phyloP scores from a whole-genome alignment of 1,140 invertebrate species.

The Physella acuta region DNA sequence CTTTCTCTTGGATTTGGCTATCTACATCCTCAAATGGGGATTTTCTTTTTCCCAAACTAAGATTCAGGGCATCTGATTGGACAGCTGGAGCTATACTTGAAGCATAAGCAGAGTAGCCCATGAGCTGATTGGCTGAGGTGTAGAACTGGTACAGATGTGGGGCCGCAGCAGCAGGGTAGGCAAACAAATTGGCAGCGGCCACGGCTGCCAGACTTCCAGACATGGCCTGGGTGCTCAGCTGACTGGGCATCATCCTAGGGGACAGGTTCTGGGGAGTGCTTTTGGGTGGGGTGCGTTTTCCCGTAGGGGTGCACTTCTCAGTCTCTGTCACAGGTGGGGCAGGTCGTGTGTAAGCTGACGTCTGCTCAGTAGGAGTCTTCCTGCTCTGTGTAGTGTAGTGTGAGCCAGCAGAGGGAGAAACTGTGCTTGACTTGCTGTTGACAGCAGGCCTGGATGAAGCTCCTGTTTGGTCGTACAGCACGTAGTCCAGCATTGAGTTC shows the following conservation, averaged over 20 bases:
- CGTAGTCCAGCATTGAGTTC: conserved; percentile 47
- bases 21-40: background rate
- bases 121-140: conserved; percentile 32
- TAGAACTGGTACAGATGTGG: conserved; percentile 40
- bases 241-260: background rate
- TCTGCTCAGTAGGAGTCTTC: background rate
- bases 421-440: background rate
- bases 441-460: background rate
- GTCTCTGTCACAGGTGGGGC: conserved; percentile 4
- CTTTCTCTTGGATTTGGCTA: background rate
- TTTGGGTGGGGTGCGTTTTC: conserved; percentile 1
- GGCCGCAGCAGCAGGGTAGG: conserved; percentile 31
- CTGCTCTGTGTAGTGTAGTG: background rate
- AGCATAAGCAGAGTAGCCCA: conserved; percentile 30
- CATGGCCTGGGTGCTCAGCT: conserved; percentile 1
- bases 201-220: conserved; percentile 10
- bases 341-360: background rate
- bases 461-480: conserved; percentile 36
- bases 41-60: conserved; percentile 33
- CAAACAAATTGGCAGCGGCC: conserved; percentile 26
- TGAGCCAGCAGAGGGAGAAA: background rate
- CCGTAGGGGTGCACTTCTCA: background rate
- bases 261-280: conserved; percentile 4
- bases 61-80: conserved; percentile 50
- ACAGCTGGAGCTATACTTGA: conserved; percentile 34